These are phyloP conservation scores for Drosophila subobscura DNA, from an alignment of 1,140 invertebrate species.

Conservation along the genomic window DNA sequence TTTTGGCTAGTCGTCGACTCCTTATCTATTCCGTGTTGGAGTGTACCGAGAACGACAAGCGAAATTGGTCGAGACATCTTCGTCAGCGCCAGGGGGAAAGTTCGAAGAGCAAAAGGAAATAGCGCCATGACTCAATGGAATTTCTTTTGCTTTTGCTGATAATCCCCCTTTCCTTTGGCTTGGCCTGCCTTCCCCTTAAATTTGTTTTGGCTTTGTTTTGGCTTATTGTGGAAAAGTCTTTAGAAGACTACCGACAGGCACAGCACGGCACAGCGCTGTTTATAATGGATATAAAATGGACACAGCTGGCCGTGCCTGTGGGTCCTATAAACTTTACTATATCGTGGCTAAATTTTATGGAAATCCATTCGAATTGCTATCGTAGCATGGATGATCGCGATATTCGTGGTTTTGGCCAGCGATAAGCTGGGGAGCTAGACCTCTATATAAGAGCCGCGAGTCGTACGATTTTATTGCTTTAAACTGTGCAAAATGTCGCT, in stretches of 20 bases:
- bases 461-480: slow-evolving; percentile 15
- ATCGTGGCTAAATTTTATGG: slow-evolving; percentile 40
- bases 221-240: slow-evolving; percentile 21
- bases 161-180: slow-evolving; percentile 11
- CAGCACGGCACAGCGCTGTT: slow-evolving; percentile 10
- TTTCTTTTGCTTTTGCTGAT: slow-evolving; percentile 1
- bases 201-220: slow-evolving; percentile 7
- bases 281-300: slow-evolving; percentile 53
- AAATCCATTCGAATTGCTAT: slow-evolving; percentile 41
- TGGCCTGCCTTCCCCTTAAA: neutral
- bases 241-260: slow-evolving; percentile 36
- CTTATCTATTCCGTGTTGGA: slow-evolving; percentile 20
- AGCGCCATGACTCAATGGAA: slow-evolving; percentile 23
- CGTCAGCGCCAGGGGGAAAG: slow-evolving; percentile 20
- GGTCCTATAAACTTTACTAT: slow-evolving; percentile 39
- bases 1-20: neutral
- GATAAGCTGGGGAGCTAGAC: slow-evolving; percentile 21
- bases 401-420: slow-evolving; percentile 15
- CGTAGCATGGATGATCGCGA: slow-evolving; percentile 46
- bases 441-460: slow-evolving; percentile 25
- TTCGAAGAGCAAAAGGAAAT: slow-evolving; percentile 17
- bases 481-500: slow-evolving; percentile 42
- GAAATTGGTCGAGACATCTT: slow-evolving; percentile 31
- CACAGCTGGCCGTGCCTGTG: neutral
- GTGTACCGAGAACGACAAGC: no score